Evolutionary conservation across 2,113 vertebrate genomes (phyloP), one percentile per base, ranked within the genome.

Genomic region (Atlantisia rogersi): DNA sequence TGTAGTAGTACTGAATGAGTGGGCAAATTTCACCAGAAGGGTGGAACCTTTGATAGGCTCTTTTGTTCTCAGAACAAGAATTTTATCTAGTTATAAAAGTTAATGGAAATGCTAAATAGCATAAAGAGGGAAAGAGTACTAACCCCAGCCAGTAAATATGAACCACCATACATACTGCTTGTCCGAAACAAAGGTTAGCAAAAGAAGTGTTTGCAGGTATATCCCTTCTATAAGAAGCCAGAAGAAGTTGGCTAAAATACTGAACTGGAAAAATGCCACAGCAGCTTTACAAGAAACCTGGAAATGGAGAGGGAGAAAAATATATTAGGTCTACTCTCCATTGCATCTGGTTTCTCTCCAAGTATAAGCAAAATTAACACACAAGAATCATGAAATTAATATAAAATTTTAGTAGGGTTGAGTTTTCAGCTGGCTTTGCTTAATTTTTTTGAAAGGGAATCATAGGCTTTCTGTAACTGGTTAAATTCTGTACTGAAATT

Each of bases 101-200:
- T 39, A 26, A 15, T 17, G 25, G 8, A 63, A 70, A 80, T 8
- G 4, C 2, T 15, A 65, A 40, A 50, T 0, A 12, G 5, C 12
- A 46, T 1, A 1, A 44, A 39, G 8, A 55, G 12, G 22, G 69
- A 76, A 53, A 31, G 12, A 48, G 3, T 22, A 98, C 99, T 98
- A 62, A 99, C 99, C 99, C 99, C 99, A 99, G 82, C 99, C 99
- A 74, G 98, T 97, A 53, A 98, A 83, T 80, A 99, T 98, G 98
- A 99, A 99, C 98, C 98, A 99, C 98, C 99, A 99, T 86, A 99
- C 98, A 88, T 99, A 99, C 79, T 98, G 98, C 96, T 97, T 98
- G 96, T 98, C 98, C 1, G 98, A 98, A 90, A 99, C 98, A 46
- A 99, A 99, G 55, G 99, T 98, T 71, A 99, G 95, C 24, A 98